Evolutionary conservation across 2,797 vertebrate genomes (phyloP).

Genomic region (Nothura maculosa): DNA sequence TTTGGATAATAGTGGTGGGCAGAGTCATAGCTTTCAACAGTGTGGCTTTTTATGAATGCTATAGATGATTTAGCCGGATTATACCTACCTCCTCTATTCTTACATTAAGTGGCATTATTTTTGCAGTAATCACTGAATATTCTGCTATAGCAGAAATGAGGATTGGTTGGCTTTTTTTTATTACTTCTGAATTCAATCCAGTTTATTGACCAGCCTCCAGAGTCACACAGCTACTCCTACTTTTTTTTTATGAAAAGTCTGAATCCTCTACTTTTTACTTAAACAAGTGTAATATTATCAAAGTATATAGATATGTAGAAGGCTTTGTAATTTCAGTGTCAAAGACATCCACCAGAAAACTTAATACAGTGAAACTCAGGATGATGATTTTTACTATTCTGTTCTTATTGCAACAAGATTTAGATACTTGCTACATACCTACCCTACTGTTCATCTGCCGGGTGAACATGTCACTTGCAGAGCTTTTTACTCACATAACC

Average conservation of each 20-base stretch:
- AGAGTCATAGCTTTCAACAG: background rate
- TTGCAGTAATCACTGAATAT: slow-evolving; percentile 14
- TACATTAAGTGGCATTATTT: background rate
- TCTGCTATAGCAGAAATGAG: background rate
- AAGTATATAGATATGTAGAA: background rate
- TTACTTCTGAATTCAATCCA: slow-evolving; percentile 12
- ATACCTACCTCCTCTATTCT: background rate
- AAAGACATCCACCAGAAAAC: background rate
- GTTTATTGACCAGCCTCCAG: background rate
- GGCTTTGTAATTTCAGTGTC: background rate
- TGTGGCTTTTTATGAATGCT: background rate
- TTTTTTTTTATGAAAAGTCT: background rate
- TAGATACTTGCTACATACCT: background rate
- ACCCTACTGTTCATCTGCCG: background rate
- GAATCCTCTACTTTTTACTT: background rate
- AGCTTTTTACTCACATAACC: background rate
- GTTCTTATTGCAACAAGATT: background rate
- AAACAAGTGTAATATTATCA: background rate
- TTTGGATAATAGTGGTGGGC: background rate
- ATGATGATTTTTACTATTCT: background rate
- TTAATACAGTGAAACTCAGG: background rate
- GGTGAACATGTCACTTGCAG: background rate
- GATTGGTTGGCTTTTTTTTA: background rate
- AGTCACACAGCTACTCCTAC: background rate
- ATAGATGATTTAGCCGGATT: background rate